Evolutionary conservation across 2,113 vertebrate genomes (phyloP).

Genomic region (Dunckerocampus dactyliophorus): DNA sequence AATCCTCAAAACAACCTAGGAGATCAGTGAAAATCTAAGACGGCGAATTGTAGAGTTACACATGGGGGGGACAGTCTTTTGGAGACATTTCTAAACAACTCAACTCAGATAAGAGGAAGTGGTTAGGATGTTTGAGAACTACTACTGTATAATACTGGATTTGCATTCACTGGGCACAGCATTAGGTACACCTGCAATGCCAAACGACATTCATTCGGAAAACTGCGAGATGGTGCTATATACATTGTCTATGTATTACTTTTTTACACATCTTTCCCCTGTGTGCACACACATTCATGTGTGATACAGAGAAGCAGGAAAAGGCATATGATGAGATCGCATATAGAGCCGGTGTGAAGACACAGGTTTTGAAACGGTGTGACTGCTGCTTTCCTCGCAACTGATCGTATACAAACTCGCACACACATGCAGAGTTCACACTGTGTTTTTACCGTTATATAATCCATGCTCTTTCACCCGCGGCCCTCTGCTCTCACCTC

Average conservation of each 20-base stretch:
- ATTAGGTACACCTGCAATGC: too few species aligned
- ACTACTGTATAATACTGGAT: too few species aligned
- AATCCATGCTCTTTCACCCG: conserved; percentile 17
- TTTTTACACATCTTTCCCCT: conserved; percentile 14
- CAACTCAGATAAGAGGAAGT: too few species aligned
- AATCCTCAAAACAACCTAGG: too few species aligned
- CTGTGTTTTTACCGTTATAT: conserved; percentile 26
- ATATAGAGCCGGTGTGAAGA: conserved; percentile 19
- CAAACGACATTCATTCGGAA: too few species aligned
- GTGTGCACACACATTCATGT: background rate
- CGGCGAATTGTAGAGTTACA: too few species aligned
- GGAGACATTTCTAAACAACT: too few species aligned
- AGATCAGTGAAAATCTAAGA: too few species aligned
- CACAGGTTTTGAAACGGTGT: conserved; percentile 6
- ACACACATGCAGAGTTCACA: background rate
- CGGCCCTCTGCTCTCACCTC: conserved; percentile 26
- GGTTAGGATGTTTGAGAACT: too few species aligned
- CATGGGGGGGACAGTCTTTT: too few species aligned
- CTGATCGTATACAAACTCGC: conserved; percentile 1
- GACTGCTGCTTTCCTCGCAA: conserved; percentile 33
- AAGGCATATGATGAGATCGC: conserved; percentile 45
- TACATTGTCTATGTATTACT: background rate
- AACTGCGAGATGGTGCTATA: background rate
- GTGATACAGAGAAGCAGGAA: conserved; percentile 43
- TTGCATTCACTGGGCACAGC: too few species aligned